Percentiles rank a stretch among this genome's conserved stretches.
These are phyloP conservation scores for Procambarus virginalis DNA, from an alignment of 1,140 invertebrate genomes.

Conservation along the genomic window DNA sequence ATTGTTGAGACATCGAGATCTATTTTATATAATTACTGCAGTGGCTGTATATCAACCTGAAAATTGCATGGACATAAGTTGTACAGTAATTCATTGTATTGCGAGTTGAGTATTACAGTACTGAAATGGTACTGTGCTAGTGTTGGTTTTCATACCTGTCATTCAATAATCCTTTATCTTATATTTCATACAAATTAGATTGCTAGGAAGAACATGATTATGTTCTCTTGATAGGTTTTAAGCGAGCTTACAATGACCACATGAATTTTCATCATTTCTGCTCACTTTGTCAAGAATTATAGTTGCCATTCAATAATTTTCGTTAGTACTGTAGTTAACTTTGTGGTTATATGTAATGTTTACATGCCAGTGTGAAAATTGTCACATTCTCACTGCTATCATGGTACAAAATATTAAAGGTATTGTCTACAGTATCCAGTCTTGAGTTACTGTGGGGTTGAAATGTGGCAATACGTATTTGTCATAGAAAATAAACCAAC, in stretches of 20 bases:
- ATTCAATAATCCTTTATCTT: no score
- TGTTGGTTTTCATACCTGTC: not conserved
- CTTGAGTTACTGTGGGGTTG: no score
- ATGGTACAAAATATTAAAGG: not conserved
- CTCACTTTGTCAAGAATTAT: no score
- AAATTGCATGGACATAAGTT: not conserved
- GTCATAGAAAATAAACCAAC: no score
- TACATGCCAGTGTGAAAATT: not conserved
- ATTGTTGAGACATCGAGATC: not conserved
- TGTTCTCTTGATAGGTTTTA: no score
- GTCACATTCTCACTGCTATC: not conserved
- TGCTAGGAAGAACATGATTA: no score
- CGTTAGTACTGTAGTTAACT: not conserved
- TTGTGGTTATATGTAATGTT: not conserved
- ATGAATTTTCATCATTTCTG: no score
- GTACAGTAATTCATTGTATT: not conserved
- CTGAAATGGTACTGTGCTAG: not conserved
- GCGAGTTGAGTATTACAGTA: not conserved
- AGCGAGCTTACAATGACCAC: no score
- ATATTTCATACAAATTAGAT: no score
- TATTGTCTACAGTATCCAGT: not conserved
- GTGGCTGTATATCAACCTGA: not conserved
- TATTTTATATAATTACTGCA: constrained; percentile 3
- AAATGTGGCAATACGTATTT: no score
- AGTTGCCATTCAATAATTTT: not conserved